phyloP scores from a whole-genome alignment of 2,113 vertebrate species.

The Muscicapa adusta region DNA sequence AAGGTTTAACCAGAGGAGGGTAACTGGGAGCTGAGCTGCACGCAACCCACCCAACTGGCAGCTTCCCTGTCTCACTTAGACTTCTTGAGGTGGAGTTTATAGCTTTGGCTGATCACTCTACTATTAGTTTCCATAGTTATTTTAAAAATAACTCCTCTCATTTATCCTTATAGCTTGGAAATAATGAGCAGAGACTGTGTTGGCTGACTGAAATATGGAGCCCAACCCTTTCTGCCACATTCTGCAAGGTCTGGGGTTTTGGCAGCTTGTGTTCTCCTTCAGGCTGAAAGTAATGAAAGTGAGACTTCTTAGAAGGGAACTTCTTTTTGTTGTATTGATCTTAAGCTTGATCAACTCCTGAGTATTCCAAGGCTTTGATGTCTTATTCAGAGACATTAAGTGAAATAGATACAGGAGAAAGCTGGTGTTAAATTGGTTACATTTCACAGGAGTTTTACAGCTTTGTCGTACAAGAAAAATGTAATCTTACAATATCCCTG shows the following conservation, averaged over 20 bases:
- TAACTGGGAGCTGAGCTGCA: background rate
- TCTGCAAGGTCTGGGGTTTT: background rate
- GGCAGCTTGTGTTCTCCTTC: background rate
- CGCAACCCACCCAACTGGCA: background rate
- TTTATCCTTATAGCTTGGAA: background rate
- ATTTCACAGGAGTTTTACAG: background rate
- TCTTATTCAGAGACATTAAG: background rate
- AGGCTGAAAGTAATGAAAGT: background rate
- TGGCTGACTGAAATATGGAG: background rate
- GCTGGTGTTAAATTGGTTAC: background rate
- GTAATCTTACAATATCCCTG: background rate
- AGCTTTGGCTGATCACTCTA: background rate
- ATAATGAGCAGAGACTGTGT: background rate
- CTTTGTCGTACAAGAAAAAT: background rate
- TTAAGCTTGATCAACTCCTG: background rate
- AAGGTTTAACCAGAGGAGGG: background rate
- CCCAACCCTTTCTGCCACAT: background rate
- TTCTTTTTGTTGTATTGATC: background rate
- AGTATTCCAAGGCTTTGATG: background rate
- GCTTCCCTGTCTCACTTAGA: background rate
- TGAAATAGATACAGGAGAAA: background rate
- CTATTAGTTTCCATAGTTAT: background rate
- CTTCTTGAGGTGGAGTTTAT: background rate
- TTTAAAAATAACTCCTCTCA: background rate
- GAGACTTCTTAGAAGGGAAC: background rate